These are phyloP conservation scores for Platanista minor DNA, from an alignment of 2,113 vertebrate genomes.

Conservation along the genomic window DNA sequence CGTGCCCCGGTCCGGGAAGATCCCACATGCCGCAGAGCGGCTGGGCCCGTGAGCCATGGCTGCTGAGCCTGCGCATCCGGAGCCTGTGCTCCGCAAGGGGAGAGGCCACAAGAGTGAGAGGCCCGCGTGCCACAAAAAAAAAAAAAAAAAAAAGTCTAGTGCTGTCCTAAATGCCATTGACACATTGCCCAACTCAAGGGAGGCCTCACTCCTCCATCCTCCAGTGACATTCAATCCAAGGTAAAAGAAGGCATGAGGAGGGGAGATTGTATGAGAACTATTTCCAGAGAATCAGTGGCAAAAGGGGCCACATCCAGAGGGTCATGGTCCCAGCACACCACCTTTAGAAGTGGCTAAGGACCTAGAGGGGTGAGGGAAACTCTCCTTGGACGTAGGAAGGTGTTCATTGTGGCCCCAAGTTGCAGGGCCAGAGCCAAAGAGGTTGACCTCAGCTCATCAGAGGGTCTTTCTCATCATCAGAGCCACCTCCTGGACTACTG, in stretches of 20 bases:
- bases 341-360: neutral
- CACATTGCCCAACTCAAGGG: neutral
- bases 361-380: neutral
- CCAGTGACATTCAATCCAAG: neutral
- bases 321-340: neutral
- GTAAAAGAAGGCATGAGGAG: neutral
- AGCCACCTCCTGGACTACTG: neutral
- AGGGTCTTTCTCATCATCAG: neutral
- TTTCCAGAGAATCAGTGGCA: neutral
- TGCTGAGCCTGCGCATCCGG: no score
- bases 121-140: no score
- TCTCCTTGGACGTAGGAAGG: neutral
- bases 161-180: neutral
- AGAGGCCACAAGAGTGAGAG: no score
- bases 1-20: fast-evolving
- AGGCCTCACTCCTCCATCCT: neutral
- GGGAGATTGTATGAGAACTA: neutral
- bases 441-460: neutral
- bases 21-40: no score
- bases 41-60: no score
- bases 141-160: neutral
- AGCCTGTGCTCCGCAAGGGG: no score
- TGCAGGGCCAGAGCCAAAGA: neutral
- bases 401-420: neutral
- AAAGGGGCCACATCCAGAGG: neutral